Conservation (phyloP, 2,888 invertebrate species). For the Scaeva pyrastri region DNA sequence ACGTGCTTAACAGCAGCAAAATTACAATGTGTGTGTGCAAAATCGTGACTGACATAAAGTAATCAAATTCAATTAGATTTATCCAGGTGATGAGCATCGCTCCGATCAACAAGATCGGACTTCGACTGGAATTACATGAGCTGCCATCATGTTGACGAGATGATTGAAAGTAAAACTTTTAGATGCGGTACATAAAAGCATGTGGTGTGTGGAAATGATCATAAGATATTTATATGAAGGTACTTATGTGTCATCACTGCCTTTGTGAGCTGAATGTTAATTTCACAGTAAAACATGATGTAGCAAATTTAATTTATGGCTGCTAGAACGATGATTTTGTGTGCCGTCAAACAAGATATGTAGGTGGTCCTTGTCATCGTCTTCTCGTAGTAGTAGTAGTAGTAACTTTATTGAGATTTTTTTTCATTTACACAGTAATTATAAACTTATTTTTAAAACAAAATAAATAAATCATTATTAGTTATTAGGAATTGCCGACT, state of each 20-base stretch:
- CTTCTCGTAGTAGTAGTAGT: too few relatives aligned
- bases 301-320: constrained; percentile 66
- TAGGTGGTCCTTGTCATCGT: constrained; percentile 70
- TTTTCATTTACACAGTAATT: too few relatives aligned
- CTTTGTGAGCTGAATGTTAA: neutral
- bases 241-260: neutral
- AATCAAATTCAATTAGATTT: constrained; percentile 75
- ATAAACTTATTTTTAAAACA: too few relatives aligned
- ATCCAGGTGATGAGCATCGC: constrained; percentile 71
- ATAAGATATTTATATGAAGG: neutral
- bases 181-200: neutral
- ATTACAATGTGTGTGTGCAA: constrained; percentile 1
- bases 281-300: neutral
- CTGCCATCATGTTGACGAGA: constrained; percentile 53
- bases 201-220: neutral
- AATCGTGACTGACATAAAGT: constrained; percentile 75
- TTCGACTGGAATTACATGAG: constrained; percentile 67
- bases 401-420: too few relatives aligned
- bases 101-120: constrained; percentile 67
- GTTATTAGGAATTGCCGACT: too few relatives aligned
- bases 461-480: too few relatives aligned
- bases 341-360: constrained; percentile 49
- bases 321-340: constrained; percentile 33
- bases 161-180: constrained; percentile 66
- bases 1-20: constrained; percentile 54